Base-by-base conservation (phyloP, 2,113 vertebrate genomes). In the Smithornis capensis region DNA sequence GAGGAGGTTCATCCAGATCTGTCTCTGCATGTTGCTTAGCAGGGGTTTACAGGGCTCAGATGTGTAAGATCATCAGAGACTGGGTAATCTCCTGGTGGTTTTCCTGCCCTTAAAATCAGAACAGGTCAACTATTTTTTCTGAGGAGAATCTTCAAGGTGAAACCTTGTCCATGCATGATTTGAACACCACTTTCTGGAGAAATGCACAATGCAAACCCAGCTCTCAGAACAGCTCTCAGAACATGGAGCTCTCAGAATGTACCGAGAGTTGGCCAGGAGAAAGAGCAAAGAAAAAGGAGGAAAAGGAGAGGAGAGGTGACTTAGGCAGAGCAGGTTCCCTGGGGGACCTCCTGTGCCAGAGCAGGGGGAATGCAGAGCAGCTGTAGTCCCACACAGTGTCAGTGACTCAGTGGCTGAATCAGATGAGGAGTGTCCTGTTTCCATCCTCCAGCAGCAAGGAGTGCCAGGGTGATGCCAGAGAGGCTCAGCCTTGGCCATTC, bases 161-260 rank as follows among this genome's bases (percentile, higher is more conserved):
- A 40, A 31, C 22, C 62, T 71, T 60, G 12, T 67, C 33, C 5
- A 0, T 25, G 19, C 2, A 0, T 50, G 52, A 33, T 50, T 65
- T 14, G 24, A 40, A 35, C 62, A 52, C 40, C 19, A 2, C 29
- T 90, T 71, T n/a, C 21, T 55, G 53, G 76, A 80, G 83, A 55
- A 82, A 65, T 3, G 4, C 16, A 14, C 6, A 63, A 14, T 0
- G 5, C 73, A 83, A 44, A 44, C 14, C 9, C 28, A 18, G 14
- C 0, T n/a, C n/a, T n/a, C n/a, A n/a, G 0, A 12, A 7, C 27
- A 28, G 75, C 33, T 90, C 35, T 49, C 19, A 5, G 49, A 16
- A 23, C 0, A n/a, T n/a, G n/a, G n/a, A 28, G 75, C 33, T 90
- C 35, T 49, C 19, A 5, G 49, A 16, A 23, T 0, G 0, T 47